A percentile compares a stretch with the other conserved stretches of the same genome.
These are phyloP conservation scores for Leptinotarsa peninsularis DNA, from an alignment of 2,888 invertebrate genomes.

Conservation along the genomic window DNA sequence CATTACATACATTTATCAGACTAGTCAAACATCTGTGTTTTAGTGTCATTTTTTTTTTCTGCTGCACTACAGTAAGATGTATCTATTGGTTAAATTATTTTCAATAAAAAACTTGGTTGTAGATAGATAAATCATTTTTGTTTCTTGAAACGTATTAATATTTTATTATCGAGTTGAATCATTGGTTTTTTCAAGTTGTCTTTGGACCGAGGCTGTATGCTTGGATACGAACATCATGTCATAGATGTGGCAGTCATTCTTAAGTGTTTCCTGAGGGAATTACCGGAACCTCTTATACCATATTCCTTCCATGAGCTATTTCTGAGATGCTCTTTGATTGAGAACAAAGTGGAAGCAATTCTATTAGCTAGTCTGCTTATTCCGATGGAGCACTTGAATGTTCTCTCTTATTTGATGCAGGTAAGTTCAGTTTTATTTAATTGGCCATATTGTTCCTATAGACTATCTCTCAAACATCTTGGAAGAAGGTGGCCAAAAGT, in stretches of 20 bases:
- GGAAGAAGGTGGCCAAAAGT: too few species aligned
- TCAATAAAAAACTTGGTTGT: too few species aligned
- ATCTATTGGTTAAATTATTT: too few species aligned
- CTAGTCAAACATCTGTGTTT: too few species aligned
- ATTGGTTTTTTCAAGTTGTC: conserved; percentile 68
- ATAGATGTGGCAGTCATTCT: conserved; percentile 88
- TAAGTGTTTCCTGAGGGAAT: conserved; percentile 85
- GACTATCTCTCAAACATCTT: too few species aligned
- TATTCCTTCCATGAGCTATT: conserved; percentile 80
- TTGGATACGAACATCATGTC: conserved; percentile 80
- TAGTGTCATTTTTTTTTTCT: too few species aligned
- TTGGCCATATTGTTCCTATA: not conserved
- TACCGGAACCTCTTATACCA: conserved; percentile 88
- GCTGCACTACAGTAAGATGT: too few species aligned
- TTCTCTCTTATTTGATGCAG: conserved; percentile 86
- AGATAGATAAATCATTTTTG: too few species aligned
- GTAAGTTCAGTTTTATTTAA: conserved; percentile 62
- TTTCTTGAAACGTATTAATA: too few species aligned
- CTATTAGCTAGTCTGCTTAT: conserved; percentile 78
- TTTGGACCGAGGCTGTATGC: conserved; percentile 78
- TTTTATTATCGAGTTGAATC: too few species aligned
- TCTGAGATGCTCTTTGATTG: conserved; percentile 74
- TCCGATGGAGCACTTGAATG: conserved; percentile 81
- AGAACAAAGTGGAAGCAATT: conserved; percentile 73
- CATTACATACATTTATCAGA: too few species aligned